A percentile compares a stretch with the other conserved stretches of the same genome.
Evolutionary conservation across 2,113 vertebrate species (phyloP).

Genomic region (Stercorarius parasiticus): DNA sequence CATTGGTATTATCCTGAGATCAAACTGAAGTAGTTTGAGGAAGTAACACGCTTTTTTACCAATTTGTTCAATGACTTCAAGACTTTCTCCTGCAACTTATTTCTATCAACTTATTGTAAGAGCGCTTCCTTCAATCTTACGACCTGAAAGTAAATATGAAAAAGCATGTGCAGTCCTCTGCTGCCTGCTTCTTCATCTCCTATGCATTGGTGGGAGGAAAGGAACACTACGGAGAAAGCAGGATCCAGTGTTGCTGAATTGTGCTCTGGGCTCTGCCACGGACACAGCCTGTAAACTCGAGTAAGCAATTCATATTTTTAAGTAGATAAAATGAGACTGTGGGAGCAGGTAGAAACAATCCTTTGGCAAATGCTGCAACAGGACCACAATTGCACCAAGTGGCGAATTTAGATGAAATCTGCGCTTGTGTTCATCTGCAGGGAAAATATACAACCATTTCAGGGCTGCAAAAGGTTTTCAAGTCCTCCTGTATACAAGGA

Average conservation of each 20-base stretch:
- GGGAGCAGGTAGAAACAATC: not conserved
- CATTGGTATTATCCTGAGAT: not conserved
- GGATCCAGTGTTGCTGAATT: not conserved
- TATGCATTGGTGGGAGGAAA: not conserved
- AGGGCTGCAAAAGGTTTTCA: not conserved
- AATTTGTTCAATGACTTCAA: not conserved
- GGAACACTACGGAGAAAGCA: not conserved
- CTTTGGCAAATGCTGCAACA: not conserved
- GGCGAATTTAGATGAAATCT: not conserved
- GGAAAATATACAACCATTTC: not conserved
- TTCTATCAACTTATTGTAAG: not conserved
- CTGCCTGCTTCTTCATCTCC: fast-evolving
- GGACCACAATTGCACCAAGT: not conserved
- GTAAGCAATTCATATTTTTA: not conserved
- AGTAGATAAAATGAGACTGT: not conserved
- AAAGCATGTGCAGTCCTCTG: not conserved
- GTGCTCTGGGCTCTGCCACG: not conserved
- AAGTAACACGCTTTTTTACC: not conserved
- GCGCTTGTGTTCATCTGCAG: not conserved
- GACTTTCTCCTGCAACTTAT: not conserved
- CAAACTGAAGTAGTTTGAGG: not conserved
- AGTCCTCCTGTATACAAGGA: not conserved
- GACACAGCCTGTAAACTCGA: fast-evolving
- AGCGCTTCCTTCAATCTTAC: not conserved
- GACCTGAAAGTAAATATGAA: not conserved